phyloP scores from a whole-genome alignment of 2,113 vertebrate genomes.

The Python bivittatus region DNA sequence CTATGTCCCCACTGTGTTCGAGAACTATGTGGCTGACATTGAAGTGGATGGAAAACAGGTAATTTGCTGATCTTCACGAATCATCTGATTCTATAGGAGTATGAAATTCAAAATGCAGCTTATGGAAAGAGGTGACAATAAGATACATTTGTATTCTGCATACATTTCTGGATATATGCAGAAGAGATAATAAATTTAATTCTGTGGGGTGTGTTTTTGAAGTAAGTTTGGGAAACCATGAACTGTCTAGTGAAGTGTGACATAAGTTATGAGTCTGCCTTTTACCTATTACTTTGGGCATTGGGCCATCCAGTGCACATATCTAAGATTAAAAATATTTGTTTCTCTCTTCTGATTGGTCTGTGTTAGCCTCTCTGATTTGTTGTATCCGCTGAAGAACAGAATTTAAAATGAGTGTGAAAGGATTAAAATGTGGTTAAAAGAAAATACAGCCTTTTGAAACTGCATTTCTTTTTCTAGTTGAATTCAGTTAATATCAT shows the following conservation, averaged over 20 bases:
- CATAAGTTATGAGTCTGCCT: neutral
- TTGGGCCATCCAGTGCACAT: neutral
- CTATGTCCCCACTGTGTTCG: slow-evolving; percentile 96
- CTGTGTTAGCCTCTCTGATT: neutral
- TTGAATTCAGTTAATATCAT: neutral
- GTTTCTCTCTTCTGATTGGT: neutral
- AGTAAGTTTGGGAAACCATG: neutral
- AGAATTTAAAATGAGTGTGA: neutral
- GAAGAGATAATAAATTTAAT: neutral
- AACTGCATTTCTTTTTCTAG: neutral
- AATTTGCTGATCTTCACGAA: neutral
- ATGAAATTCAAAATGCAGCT: neutral
- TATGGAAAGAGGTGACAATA: neutral
- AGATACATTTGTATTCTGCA: neutral
- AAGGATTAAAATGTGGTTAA: neutral
- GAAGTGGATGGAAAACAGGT: slow-evolving; percentile 98
- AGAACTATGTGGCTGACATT: slow-evolving; percentile 98
- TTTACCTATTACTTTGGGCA: neutral
- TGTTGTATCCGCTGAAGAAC: neutral
- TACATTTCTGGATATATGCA: too few species aligned
- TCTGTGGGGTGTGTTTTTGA: neutral
- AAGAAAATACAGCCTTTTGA: neutral
- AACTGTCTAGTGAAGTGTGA: too few species aligned
- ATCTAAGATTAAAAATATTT: neutral
- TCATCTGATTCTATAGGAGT: neutral